Evolutionary conservation across 2,113 vertebrate species (phyloP), one percentile per base, ranked within the genome.

Genomic region (Scytalopus superciliaris): DNA sequence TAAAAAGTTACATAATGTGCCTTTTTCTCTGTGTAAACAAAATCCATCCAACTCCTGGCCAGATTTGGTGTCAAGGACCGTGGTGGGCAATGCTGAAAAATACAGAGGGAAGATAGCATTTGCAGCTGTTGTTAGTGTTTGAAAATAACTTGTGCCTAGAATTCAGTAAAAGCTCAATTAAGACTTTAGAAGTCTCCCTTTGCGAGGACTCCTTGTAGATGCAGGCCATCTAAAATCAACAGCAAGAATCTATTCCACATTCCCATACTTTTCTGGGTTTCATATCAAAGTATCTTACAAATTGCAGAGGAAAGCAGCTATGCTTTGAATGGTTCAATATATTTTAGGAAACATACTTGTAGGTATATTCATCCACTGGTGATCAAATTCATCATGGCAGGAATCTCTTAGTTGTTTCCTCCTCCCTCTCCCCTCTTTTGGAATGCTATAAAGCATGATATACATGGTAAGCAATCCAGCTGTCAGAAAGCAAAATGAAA

Each of bases 401-500:
- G 72, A 56, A 77, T 78, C 50, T 94, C 59, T 90, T 60, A 84
- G 12, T 90, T 88, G 67, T 84, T 86, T 80, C 55, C 37, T 4
- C 21, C 19, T 18, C 39, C 3, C 1, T 25, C 16, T 24, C 44
- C 37, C 31, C 83, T 16, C 4, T 50, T 45, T 72, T 78, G 47
- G 56, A 81, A 35, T 72, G 68, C 86, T 56, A 11, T 92, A 79
- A 92, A 94, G 73, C 73, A 64, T 69, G 66, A 35, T 84, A 63
- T 75, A 55, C 60, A 10, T 4, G 12, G 77, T 49, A 87, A 94
- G 56, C 81, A 78, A 84, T 94, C 73, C 69, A 87, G 74, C 94
- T 95, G 94, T 91, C 94, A 89, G 89, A 89, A 91, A 89, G 84
- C 62, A 76, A 69, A 93, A 91, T 79, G 78, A 90, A 90, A 93